These are phyloP conservation scores for Catharus ustulatus DNA, from an alignment of 2,797 vertebrate genomes.

Conservation along the genomic window DNA sequence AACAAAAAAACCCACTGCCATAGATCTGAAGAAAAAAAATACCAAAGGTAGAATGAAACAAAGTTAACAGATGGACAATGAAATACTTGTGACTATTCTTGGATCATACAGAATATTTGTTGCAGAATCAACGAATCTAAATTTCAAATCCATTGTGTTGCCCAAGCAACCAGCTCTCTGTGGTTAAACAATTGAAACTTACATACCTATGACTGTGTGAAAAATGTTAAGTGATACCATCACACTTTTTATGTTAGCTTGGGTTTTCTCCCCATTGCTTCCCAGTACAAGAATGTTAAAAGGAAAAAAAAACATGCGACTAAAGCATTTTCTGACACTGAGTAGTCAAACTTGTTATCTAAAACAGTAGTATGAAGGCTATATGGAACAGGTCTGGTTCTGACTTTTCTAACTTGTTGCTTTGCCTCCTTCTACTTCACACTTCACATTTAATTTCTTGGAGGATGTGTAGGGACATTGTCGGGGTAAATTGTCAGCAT, in stretches of 20 bases:
- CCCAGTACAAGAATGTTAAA: not conserved
- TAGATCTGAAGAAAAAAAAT: not conserved
- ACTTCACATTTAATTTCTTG: not conserved
- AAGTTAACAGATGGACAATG: not conserved
- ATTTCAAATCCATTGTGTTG: constrained; percentile 1
- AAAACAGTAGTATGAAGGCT: not conserved
- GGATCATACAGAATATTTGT: not conserved
- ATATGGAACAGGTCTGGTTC: not conserved
- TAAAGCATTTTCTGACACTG: not conserved
- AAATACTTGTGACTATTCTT: not conserved
- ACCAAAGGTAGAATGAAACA: not conserved
- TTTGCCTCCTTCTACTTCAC: not conserved
- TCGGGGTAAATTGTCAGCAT: not conserved
- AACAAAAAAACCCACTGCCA: not conserved
- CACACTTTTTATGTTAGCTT: not conserved
- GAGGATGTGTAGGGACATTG: not conserved
- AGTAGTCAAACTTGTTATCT: not conserved
- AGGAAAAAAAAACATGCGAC: not conserved
- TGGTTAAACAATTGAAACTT: not conserved
- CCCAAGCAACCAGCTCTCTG: not conserved
- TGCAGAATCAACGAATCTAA: constrained; percentile 12
- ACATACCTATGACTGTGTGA: not conserved
- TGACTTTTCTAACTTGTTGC: not conserved
- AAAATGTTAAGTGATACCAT: not conserved
- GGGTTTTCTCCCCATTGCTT: not conserved